phyloP scores from a whole-genome alignment of 1,140 invertebrate genomes.

The Aphelinus certus region DNA sequence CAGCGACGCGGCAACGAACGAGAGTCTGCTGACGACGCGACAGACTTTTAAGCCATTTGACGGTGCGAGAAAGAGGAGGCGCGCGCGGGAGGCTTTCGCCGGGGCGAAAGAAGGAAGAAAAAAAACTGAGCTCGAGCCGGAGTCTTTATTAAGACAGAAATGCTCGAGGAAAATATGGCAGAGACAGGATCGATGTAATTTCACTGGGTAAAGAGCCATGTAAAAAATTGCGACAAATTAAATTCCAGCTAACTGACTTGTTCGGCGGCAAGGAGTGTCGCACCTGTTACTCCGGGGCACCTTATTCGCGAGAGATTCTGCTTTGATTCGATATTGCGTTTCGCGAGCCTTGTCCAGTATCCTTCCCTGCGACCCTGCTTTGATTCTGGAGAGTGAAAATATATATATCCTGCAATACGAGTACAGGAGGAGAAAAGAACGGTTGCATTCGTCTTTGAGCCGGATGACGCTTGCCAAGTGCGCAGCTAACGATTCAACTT shows the following conservation, averaged over 20 bases:
- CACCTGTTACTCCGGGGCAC: too few relatives aligned
- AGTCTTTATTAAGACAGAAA: conserved; percentile 35
- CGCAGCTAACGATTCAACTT: too few relatives aligned
- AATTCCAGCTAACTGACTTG: conserved; percentile 26
- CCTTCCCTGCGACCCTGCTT: too few relatives aligned
- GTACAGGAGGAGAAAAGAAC: too few relatives aligned
- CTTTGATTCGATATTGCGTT: too few relatives aligned
- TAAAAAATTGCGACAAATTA: conserved; percentile 34
- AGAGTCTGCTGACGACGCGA: conserved; percentile 53
- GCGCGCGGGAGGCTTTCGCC: not conserved
- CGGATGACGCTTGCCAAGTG: too few relatives aligned
- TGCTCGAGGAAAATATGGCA: conserved; percentile 15
- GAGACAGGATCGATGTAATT: conserved; percentile 2
- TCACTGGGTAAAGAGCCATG: not conserved
- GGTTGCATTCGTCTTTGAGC: too few relatives aligned
- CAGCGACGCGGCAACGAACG: conserved; percentile 14
- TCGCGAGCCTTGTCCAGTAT: too few relatives aligned
- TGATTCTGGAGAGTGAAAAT: too few relatives aligned
- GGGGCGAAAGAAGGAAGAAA: not conserved
- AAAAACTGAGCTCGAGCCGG: not conserved
- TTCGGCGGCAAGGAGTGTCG: too few relatives aligned
- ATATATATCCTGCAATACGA: too few relatives aligned
- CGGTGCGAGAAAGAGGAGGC: conserved; percentile 1
- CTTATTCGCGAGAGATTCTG: too few relatives aligned
- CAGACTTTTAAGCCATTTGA: conserved; percentile 47